Evolutionary conservation across 2,113 vertebrate species (phyloP).

Genomic region (Elaphurus davidianus): DNA sequence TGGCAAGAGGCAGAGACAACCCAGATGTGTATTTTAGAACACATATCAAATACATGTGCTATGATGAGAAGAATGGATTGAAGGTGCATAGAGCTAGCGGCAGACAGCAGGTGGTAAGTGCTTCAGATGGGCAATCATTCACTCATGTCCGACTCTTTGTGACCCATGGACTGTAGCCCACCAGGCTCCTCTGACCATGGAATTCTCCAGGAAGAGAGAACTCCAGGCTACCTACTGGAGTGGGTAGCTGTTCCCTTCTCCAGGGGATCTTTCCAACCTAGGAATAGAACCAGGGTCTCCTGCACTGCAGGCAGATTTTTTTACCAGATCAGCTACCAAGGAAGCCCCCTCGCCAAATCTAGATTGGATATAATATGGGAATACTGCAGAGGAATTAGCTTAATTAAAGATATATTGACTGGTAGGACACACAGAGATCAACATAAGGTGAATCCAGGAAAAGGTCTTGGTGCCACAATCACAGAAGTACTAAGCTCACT

Average conservation of each 20-base stretch:
- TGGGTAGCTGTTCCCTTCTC: not conserved
- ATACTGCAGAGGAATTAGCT: not conserved
- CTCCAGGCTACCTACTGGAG: not conserved
- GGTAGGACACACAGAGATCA: not conserved
- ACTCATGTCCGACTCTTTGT: accelerated
- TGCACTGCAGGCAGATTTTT: not conserved
- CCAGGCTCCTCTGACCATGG: not conserved
- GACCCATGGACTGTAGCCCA: not conserved
- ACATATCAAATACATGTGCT: not conserved
- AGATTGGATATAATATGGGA: not conserved
- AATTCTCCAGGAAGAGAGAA: not conserved
- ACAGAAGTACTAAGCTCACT: not conserved
- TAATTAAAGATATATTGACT: not conserved
- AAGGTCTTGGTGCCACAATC: not conserved
- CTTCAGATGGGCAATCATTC: not conserved
- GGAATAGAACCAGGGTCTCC: not conserved
- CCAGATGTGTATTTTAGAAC: not conserved
- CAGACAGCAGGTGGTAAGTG: not conserved
- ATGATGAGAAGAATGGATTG: not conserved
- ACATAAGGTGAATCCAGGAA: not conserved
- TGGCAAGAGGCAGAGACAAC: not conserved
- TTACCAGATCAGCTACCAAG: not conserved
- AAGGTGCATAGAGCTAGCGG: not conserved
- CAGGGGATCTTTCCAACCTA: not conserved
- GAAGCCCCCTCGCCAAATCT: not conserved